These are phyloP conservation scores for Mobula birostris DNA, from an alignment of 2,113 vertebrate species.

Conservation along the genomic window DNA sequence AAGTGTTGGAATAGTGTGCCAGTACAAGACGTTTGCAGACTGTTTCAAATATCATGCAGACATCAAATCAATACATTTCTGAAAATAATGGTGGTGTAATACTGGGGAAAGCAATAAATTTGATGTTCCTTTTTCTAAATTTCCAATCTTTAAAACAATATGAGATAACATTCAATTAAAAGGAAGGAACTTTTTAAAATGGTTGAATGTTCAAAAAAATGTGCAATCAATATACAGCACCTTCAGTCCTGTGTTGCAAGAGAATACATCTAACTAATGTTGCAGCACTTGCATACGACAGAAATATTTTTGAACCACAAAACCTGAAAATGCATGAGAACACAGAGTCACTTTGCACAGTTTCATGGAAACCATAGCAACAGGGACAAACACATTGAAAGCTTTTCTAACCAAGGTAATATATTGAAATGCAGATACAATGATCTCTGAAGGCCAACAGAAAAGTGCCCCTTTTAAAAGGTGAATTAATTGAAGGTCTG, in stretches of 20 bases:
- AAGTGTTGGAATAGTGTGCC: too few species aligned
- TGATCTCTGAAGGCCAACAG: conserved; percentile 15
- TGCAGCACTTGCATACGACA: neutral
- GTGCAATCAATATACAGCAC: neutral
- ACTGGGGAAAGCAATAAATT: neutral
- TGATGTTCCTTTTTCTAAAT: neutral
- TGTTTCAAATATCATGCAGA: neutral
- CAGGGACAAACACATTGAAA: conserved; percentile 22
- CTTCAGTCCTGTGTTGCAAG: neutral
- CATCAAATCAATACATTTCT: neutral
- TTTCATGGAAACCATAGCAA: conserved; percentile 32
- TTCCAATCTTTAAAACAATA: neutral
- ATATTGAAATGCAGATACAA: conserved; percentile 24
- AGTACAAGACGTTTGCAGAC: neutral
- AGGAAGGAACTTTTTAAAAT: neutral
- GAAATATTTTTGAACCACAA: neutral
- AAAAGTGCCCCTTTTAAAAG: neutral
- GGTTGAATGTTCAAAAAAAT: neutral
- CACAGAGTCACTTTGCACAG: neutral
- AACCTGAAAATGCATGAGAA: conserved; percentile 28
- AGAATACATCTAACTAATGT: neutral
- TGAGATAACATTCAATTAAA: neutral
- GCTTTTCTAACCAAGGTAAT: conserved; percentile 27
- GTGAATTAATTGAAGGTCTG: conserved; percentile 13
- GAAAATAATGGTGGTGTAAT: neutral